Conservation (phyloP, 2,888 invertebrate species). For the Thera obeliscata region DNA sequence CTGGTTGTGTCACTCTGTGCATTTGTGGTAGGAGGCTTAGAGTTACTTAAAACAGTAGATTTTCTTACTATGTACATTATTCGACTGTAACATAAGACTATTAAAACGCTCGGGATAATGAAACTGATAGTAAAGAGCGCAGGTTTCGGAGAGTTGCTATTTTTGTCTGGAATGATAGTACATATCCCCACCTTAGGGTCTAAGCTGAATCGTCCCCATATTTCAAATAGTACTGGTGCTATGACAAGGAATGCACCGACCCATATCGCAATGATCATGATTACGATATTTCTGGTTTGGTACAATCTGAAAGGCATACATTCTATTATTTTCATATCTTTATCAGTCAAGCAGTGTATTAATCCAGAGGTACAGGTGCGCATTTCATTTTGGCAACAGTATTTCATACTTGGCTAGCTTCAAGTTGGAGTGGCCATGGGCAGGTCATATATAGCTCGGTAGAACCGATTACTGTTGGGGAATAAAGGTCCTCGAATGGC, state of each 20-base stretch:
- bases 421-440: no score
- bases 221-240: slow-evolving; percentile 20
- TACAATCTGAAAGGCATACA: slow-evolving; percentile 29
- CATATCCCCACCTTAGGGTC: slow-evolving; percentile 27
- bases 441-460: no score
- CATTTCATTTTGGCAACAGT: no score
- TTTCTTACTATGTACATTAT: slow-evolving; percentile 34
- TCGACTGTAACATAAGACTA: slow-evolving; percentile 32
- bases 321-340: no score
- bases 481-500: no score
- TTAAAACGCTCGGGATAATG: slow-evolving; percentile 17
- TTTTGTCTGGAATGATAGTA: slow-evolving; percentile 29
- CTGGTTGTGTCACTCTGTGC: slow-evolving; percentile 7
- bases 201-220: slow-evolving; percentile 36
- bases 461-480: no score
- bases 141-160: slow-evolving; percentile 22
- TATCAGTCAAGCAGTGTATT: no score
- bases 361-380: no score
- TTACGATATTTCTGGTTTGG: slow-evolving; percentile 26
- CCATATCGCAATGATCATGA: slow-evolving; percentile 38
- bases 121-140: slow-evolving; percentile 18
- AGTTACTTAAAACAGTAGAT: slow-evolving; percentile 11
- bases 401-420: no score
- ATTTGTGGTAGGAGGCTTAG: slow-evolving; percentile 4
- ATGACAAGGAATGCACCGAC: slow-evolving; percentile 19